Percentiles rank a stretch among this genome's conserved stretches.
These are phyloP conservation scores for Anseranas semipalmata DNA, from an alignment of 2,113 vertebrate species.

Conservation along the genomic window DNA sequence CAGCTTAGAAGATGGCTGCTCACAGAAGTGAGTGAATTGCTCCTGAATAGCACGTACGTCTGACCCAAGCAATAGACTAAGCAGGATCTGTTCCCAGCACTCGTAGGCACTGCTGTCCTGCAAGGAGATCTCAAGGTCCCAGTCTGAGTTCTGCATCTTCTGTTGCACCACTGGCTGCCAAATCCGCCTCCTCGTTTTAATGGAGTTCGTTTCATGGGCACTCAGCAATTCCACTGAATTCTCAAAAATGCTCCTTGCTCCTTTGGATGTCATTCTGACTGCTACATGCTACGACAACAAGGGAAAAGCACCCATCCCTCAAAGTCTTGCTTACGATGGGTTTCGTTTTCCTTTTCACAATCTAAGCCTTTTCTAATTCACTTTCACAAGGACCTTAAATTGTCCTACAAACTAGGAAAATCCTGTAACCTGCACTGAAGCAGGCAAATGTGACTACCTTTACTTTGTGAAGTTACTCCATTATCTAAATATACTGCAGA, in stretches of 20 bases:
- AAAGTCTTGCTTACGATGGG: fast-evolving
- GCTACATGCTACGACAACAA: fast-evolving
- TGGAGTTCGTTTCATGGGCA: background rate
- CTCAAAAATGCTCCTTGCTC: background rate
- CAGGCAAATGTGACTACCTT: background rate
- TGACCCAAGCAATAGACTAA: background rate
- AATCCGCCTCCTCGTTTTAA: background rate
- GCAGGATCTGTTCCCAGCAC: background rate
- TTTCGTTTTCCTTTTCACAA: background rate
- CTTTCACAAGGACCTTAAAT: background rate
- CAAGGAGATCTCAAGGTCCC: constrained; percentile 6
- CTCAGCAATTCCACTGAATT: background rate
- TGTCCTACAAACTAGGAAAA: background rate
- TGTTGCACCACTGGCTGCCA: background rate
- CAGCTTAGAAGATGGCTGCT: background rate
- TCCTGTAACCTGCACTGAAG: fast-evolving
- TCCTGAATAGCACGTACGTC: background rate
- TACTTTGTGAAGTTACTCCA: background rate
- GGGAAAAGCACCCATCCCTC: background rate
- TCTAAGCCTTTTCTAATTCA: background rate
- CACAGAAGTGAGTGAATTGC: background rate
- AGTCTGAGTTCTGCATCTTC: background rate
- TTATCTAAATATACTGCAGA: background rate
- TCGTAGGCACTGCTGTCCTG: background rate
- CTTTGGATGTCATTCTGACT: background rate